Evolutionary conservation across 2,888 invertebrate species (phyloP).

Genomic region (Drosophila eohydei): DNA sequence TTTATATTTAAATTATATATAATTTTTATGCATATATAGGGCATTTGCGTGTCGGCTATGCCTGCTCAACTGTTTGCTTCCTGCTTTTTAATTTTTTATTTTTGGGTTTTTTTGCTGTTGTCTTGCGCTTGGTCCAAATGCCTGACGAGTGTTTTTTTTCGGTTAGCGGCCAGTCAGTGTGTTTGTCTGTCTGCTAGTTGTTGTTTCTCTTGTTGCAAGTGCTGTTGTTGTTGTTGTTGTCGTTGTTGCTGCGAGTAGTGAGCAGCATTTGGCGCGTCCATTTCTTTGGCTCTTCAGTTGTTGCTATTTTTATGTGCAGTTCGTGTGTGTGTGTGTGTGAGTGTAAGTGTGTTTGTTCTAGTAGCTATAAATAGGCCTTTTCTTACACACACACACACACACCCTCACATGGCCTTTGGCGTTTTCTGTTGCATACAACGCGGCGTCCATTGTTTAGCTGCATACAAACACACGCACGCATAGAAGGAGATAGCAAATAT

Average conservation of each 20-base stretch:
- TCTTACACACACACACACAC: constrained; percentile 21
- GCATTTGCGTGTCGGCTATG: not conserved
- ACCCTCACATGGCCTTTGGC: constrained; percentile 49
- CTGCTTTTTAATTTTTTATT: constrained; percentile 17
- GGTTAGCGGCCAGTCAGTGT: constrained; percentile 32
- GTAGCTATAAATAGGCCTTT: constrained; percentile 61
- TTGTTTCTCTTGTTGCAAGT: constrained; percentile 8
- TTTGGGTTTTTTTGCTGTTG: not conserved
- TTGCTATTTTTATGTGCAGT: constrained; percentile 59
- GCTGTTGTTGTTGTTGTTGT: constrained; percentile 2
- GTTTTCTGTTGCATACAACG: constrained; percentile 55
- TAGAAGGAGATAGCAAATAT: constrained; percentile 33
- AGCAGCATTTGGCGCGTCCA: constrained; percentile 46
- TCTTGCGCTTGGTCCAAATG: constrained; percentile 26
- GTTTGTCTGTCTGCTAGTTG: constrained; percentile 24
- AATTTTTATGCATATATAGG: not conserved
- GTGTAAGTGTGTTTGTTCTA: constrained; percentile 26
- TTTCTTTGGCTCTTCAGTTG: constrained; percentile 41
- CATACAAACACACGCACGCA: constrained; percentile 4
- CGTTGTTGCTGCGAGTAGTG: constrained; percentile 14
- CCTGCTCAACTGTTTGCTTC: not conserved
- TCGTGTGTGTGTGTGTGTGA: constrained; percentile 4
- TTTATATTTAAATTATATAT: no score
- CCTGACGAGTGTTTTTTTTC: constrained; percentile 31
- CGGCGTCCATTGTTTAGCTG: constrained; percentile 34